Evolutionary conservation across 2,113 vertebrate species (phyloP).

Genomic region (Eudyptes chrysolophus): DNA sequence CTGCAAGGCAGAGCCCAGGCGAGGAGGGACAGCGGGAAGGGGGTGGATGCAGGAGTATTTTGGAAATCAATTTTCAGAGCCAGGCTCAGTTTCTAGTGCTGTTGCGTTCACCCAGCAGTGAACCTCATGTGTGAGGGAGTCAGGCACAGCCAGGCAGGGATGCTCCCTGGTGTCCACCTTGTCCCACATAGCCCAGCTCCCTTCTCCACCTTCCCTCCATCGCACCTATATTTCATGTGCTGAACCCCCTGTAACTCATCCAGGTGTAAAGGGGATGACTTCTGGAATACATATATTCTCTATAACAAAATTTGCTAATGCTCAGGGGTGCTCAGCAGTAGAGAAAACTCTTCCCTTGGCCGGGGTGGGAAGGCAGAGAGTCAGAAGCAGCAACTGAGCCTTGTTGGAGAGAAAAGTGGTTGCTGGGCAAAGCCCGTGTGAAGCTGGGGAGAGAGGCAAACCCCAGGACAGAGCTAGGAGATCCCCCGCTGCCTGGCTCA

Average conservation of each 20-base stretch:
- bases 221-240: accelerated
- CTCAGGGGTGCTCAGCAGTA: background rate
- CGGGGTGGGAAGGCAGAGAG: background rate
- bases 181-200: background rate
- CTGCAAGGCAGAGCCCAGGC: background rate
- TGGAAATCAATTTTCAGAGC: background rate
- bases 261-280: background rate
- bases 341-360: background rate
- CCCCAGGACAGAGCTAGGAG: background rate
- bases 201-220: background rate
- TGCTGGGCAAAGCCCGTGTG: background rate
- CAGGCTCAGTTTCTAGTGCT: background rate
- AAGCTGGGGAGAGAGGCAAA: background rate
- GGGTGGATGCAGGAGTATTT: background rate
- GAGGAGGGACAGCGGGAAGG: background rate
- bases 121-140: background rate
- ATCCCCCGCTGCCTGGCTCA: background rate
- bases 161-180: background rate
- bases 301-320: background rate
- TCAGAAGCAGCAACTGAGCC: background rate
- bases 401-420: background rate
- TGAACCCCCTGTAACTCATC: too few relatives aligned
- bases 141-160: background rate
- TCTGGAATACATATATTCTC: background rate
- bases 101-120: background rate